Evolutionary conservation across 2,888 invertebrate genomes (phyloP), one percentile per base, ranked within the genome.

Genomic region (Eupithecia pulchellata): DNA sequence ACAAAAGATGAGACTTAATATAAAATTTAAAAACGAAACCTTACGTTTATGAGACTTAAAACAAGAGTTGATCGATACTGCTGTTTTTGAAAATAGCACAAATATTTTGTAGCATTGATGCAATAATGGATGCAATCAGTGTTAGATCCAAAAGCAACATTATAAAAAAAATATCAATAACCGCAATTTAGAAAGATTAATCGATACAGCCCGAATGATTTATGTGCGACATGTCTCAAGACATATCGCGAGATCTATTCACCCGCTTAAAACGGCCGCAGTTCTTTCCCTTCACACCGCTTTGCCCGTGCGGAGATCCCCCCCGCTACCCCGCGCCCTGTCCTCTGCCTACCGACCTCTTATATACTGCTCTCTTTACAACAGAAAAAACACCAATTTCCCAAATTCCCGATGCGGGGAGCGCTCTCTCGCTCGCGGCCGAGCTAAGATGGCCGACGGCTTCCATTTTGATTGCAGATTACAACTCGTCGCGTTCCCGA

Each of bases 391-490:
- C 91, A 93, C 92, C 92, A 92, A 92, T 93, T 93, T 92, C 92
- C 93, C 91, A 93, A 93, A 92, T 92, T 91, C 92, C 91, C 92
- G 89, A 87, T 89, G 90, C 91, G 90, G 61, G 34, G 91, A 86
- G 89, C 89, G 90, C 90, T 89, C 90, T 88, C 90, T 90, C 93
- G 90, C 93, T 90, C 92, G 90, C 89, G 89, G 89, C 91, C 85
- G 88, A 91, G 88, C 91, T 91, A 93, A 94, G 93, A 93, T 92
- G 93, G 93, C 93, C 86, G 91, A 75, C 85, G 88, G 91, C 91
- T 90, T 90, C 93, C 94, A 94, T 94, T 94, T 94, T 94, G 93
- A 93, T 94, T 89, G 91, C 91, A 91, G 93, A 92, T 93, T 93
- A 92, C 89, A 82, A 84, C 81, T 84, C 86, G 87, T 75, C 89